Evolutionary conservation across 2,113 vertebrate genomes (phyloP).

Genomic region (Melanerpes aurifrons): DNA sequence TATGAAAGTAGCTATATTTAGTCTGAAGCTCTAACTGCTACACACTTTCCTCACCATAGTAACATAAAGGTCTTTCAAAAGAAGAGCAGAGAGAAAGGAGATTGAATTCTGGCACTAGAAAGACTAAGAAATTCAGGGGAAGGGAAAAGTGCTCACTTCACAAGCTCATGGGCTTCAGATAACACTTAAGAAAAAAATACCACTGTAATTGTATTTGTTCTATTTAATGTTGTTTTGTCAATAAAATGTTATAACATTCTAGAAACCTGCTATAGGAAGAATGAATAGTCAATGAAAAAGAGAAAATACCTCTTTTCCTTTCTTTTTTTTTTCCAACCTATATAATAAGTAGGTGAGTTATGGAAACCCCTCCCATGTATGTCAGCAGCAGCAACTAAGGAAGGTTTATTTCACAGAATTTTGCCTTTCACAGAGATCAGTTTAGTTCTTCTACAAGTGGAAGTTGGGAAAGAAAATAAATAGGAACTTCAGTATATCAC

Average conservation of each 20-base stretch:
- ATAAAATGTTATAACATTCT: background rate
- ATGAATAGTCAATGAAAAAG: background rate
- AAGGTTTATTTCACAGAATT: background rate
- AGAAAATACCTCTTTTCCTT: background rate
- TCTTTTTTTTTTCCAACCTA: background rate
- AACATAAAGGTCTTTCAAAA: conserved; percentile 15
- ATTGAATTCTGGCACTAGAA: background rate
- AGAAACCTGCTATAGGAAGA: background rate
- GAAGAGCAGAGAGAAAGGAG: background rate
- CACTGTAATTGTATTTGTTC: background rate
- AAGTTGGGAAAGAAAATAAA: background rate
- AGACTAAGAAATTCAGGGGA: fast-evolving
- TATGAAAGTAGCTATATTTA: conserved; percentile 51
- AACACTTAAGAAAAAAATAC: background rate
- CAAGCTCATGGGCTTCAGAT: background rate
- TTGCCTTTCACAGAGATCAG: background rate
- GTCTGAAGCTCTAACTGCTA: background rate
- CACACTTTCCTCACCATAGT: conserved; percentile 49
- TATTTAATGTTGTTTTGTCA: background rate
- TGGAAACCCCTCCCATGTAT: background rate
- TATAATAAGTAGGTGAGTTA: background rate
- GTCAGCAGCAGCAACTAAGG: background rate
- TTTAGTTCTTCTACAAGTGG: background rate
- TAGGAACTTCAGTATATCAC: background rate
- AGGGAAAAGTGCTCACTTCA: background rate